A percentile compares a stretch with the other conserved stretches of the same genome.
phyloP scores from a whole-genome alignment of 2,113 vertebrate genomes.

The Menidia beryllina region DNA sequence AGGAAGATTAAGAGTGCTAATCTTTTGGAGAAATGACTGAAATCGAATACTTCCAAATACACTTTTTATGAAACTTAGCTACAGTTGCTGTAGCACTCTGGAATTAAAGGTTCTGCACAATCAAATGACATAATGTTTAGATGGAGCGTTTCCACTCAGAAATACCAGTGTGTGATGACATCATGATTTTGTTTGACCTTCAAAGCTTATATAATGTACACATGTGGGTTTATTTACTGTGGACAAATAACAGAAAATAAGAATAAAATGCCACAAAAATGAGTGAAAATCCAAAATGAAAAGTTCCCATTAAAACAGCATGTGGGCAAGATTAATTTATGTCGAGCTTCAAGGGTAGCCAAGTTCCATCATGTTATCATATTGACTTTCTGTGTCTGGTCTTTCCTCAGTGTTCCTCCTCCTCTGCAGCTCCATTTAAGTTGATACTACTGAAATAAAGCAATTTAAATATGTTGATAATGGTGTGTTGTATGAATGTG shows the following conservation, averaged over 20 bases:
- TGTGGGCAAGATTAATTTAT: conserved; percentile 6
- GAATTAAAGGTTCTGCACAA: background rate
- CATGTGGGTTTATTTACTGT: background rate
- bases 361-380: conserved; percentile 34
- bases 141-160: background rate
- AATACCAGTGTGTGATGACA: background rate
- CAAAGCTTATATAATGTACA: background rate
- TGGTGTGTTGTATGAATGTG: conserved; percentile 72
- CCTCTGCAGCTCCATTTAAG: conserved; percentile 70
- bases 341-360: conserved; percentile 16
- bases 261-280: conserved; percentile 11
- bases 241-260: background rate
- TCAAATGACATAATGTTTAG: background rate
- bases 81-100: background rate
- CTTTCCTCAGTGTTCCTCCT: conserved; percentile 42
- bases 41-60: background rate
- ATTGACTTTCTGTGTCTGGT: conserved; percentile 24
- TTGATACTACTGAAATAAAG: conserved; percentile 84
- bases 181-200: conserved; percentile 3
- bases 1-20: background rate
- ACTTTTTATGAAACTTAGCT: too few relatives aligned
- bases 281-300: background rate
- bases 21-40: too few relatives aligned
- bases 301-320: conserved; percentile 18
- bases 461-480: conserved; percentile 66